Percentiles rank a stretch among this genome's conserved stretches.
Conservation (phyloP, 1,140 invertebrate genomes). For the Aphis gossypii region DNA sequence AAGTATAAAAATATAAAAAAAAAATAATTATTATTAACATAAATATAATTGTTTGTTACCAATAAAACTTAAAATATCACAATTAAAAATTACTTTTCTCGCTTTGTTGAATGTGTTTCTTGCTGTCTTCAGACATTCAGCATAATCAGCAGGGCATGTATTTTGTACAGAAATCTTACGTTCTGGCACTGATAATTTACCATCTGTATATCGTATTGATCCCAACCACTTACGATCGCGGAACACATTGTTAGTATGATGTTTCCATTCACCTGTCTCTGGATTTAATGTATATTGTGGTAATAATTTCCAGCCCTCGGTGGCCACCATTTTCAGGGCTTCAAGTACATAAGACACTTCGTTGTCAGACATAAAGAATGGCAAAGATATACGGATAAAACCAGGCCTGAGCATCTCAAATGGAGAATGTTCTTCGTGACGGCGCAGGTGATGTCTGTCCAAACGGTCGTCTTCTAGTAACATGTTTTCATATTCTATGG, state of each 20-base stretch:
- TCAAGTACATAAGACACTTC: slow-evolving; percentile 84
- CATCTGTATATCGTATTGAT: slow-evolving; percentile 78
- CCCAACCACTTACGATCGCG: slow-evolving; percentile 84
- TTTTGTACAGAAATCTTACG: slow-evolving; percentile 74
- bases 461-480: slow-evolving; percentile 75
- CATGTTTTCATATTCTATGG: slow-evolving; percentile 78
- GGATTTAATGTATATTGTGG: slow-evolving; percentile 86
- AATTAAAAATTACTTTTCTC: slow-evolving; percentile 68
- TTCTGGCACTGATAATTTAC: slow-evolving; percentile 77
- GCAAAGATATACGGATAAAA: slow-evolving; percentile 84
- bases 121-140: slow-evolving; percentile 80
- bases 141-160: slow-evolving; percentile 74
- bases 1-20: slow-evolving; percentile 59
- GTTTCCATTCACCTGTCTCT: slow-evolving; percentile 89
- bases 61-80: not conserved
- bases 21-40: slow-evolving; percentile 46
- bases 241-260: slow-evolving; percentile 74
- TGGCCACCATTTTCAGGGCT: slow-evolving; percentile 85
- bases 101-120: slow-evolving; percentile 80
- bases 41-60: not conserved
- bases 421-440: slow-evolving; percentile 70
- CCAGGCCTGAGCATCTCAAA: slow-evolving; percentile 85
- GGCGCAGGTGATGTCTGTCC: slow-evolving; percentile 70
- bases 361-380: slow-evolving; percentile 82
- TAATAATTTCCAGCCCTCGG: slow-evolving; percentile 87